Conservation (phyloP, 2,888 invertebrate genomes). For the Rhorus exstirpatorius region DNA sequence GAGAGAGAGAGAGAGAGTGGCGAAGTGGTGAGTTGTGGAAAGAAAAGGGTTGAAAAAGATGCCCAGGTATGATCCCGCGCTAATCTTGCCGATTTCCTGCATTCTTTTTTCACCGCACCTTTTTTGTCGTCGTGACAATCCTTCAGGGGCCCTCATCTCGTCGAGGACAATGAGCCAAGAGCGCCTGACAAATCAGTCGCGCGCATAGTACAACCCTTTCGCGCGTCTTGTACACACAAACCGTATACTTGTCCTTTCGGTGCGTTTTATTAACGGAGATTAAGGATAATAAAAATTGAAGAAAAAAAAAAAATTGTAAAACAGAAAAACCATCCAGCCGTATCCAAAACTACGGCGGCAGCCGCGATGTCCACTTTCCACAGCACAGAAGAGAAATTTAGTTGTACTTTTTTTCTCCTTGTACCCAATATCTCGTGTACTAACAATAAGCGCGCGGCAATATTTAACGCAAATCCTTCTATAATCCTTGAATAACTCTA, state of each 20-base stretch:
- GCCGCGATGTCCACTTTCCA: neutral
- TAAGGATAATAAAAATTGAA: slow-evolving; percentile 45
- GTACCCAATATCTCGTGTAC: neutral
- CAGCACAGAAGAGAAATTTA: slow-evolving; percentile 1
- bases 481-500: too few species aligned
- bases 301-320: slow-evolving; percentile 6
- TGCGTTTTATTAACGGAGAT: slow-evolving; percentile 59
- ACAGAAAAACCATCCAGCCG: neutral
- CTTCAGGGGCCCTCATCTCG: slow-evolving; percentile 27
- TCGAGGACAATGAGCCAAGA: slow-evolving; percentile 21
- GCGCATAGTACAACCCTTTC: slow-evolving; percentile 50
- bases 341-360: neutral
- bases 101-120: slow-evolving; percentile 64
- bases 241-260: slow-evolving; percentile 21
- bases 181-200: slow-evolving; percentile 29
- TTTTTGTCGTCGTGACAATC: slow-evolving; percentile 54
- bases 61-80: slow-evolving; percentile 72
- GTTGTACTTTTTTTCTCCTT: neutral
- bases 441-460: neutral
- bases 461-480: neutral
- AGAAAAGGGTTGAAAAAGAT: slow-evolving; percentile 76
- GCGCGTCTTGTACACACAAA: neutral
- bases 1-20: neutral
- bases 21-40: slow-evolving; percentile 44
- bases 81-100: slow-evolving; percentile 71